These are phyloP conservation scores for Trissoscelio sp. DNA, from an alignment of 2,888 invertebrate genomes.

Conservation along the genomic window DNA sequence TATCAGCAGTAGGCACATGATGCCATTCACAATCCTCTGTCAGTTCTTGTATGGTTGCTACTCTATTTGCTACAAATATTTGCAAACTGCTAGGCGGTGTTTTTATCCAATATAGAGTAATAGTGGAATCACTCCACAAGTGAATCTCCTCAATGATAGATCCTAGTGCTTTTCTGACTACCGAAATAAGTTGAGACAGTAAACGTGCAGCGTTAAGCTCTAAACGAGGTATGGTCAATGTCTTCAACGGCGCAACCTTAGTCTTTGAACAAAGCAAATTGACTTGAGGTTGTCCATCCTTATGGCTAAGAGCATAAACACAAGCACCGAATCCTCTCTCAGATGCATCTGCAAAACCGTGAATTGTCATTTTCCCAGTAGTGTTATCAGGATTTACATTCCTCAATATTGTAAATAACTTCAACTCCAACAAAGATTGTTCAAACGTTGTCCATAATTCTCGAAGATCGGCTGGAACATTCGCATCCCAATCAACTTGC, in stretches of 20 bases:
- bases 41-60: neutral
- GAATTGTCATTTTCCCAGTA: constrained; percentile 46
- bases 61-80: neutral
- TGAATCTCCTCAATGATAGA: too few relatives aligned
- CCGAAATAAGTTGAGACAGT: too few relatives aligned
- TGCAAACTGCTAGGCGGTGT: neutral
- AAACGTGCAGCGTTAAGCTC: too few relatives aligned
- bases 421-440: neutral
- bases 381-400: constrained; percentile 41
- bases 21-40: neutral
- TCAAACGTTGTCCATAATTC: too few relatives aligned
- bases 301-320: constrained; percentile 55
- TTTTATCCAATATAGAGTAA: too few relatives aligned
- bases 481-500: too few relatives aligned
- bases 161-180: too few relatives aligned
- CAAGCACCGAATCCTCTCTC: neutral
- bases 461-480: too few relatives aligned
- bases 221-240: too few relatives aligned
- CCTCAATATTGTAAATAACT: neutral
- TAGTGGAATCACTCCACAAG: too few relatives aligned
- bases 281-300: neutral
- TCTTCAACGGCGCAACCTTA: constrained; percentile 7
- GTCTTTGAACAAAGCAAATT: constrained; percentile 8
- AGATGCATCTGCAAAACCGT: constrained; percentile 57
- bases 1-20: neutral